phyloP scores from a whole-genome alignment of 2,888 invertebrate genomes.

The Lochmaea crataegi region DNA sequence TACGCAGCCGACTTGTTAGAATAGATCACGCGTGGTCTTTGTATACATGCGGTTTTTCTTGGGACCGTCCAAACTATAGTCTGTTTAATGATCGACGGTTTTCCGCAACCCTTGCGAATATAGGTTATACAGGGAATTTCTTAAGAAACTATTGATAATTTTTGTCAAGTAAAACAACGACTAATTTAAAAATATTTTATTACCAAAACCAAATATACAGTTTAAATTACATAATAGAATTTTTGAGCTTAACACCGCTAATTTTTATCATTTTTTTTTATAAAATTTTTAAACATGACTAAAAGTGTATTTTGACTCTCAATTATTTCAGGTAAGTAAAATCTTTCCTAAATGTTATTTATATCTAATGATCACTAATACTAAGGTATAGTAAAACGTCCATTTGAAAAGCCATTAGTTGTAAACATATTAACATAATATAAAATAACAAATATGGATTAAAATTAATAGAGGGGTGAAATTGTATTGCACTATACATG shows the following conservation, averaged over 20 bases:
- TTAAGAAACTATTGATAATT: no score
- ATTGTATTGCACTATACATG: no score
- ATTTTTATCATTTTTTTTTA: constrained; percentile 29
- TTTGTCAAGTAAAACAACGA: constrained; percentile 14
- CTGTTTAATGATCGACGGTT: no score
- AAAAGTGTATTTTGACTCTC: constrained; percentile 14
- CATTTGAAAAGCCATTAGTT: constrained; percentile 28
- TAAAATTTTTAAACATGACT: constrained; percentile 25
- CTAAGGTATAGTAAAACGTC: constrained; percentile 15
- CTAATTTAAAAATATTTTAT: constrained; percentile 46
- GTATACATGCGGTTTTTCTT: no score
- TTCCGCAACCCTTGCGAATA: no score
- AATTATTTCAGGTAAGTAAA: constrained; percentile 19
- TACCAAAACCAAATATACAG: constrained; percentile 49
- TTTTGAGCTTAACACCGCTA: constrained; percentile 45
- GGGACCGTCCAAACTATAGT: no score
- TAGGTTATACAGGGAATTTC: no score
- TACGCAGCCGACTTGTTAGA: no score
- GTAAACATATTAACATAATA: not conserved
- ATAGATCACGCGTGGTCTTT: no score
- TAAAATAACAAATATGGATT: no score
- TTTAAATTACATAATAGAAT: constrained; percentile 42
- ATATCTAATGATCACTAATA: constrained; percentile 22
- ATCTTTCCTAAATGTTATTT: constrained; percentile 19
- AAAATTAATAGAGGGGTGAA: no score